phyloP scores from a whole-genome alignment of 2,797 vertebrate genomes.

The Neostethus bicornis region DNA sequence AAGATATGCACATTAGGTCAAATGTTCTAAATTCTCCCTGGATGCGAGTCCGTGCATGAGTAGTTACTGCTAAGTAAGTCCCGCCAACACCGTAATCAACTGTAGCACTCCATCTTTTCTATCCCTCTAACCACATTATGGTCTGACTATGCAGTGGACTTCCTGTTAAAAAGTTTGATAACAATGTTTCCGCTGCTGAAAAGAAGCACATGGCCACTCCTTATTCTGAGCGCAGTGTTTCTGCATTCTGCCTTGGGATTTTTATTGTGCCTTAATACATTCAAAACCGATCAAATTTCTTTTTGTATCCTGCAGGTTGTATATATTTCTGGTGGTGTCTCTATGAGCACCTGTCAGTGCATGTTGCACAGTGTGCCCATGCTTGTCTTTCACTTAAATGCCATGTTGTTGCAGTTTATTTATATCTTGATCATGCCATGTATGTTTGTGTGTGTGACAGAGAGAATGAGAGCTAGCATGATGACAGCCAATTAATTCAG shows the following conservation, averaged over 20 bases:
- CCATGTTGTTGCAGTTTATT: slow-evolving; percentile 65
- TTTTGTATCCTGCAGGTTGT: slow-evolving; percentile 2
- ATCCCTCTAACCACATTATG: background rate
- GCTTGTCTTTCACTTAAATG: slow-evolving; percentile 65
- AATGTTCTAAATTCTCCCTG: too few relatives aligned
- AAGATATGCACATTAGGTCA: too few relatives aligned
- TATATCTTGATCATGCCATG: slow-evolving; percentile 66
- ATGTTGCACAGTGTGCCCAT: slow-evolving; percentile 52
- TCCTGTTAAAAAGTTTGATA: background rate
- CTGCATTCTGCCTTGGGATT: background rate
- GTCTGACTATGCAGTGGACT: background rate
- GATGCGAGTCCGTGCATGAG: too few relatives aligned
- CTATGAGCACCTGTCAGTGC: slow-evolving; percentile 8
- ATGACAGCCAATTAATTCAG: slow-evolving; percentile 83
- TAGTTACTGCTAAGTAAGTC: too few relatives aligned
- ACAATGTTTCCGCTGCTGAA: background rate
- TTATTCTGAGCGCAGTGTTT: too few relatives aligned
- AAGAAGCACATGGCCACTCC: background rate
- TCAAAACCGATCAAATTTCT: background rate
- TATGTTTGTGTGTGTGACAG: slow-evolving; percentile 40
- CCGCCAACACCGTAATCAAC: too few relatives aligned
- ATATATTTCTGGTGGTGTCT: slow-evolving; percentile 27
- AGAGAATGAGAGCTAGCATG: slow-evolving; percentile 53
- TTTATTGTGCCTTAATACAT: background rate
- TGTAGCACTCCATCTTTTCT: background rate